Evolutionary conservation across 1,140 invertebrate genomes (phyloP).

Genomic region (Hycleus cichorii): DNA sequence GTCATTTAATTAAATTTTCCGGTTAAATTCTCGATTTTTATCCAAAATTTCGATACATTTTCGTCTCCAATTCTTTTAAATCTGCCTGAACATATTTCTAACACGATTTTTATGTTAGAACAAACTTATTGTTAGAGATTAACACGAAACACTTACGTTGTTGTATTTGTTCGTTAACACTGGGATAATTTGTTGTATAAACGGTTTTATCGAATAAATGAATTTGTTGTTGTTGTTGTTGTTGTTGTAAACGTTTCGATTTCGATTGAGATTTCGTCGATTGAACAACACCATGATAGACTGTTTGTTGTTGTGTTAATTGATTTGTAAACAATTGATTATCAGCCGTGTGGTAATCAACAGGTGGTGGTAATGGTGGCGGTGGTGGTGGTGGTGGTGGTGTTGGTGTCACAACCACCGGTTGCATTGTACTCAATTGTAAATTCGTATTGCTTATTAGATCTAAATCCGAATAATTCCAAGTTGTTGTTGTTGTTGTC

Average conservation of each 20-base stretch:
- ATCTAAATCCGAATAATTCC: slow-evolving; percentile 44
- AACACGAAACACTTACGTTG: too few relatives aligned
- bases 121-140: too few relatives aligned
- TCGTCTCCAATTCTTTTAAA: too few relatives aligned
- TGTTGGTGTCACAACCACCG: background rate
- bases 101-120: too few relatives aligned
- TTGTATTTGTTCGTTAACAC: too few relatives aligned
- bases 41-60: too few relatives aligned
- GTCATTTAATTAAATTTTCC: too few relatives aligned
- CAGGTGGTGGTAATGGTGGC: slow-evolving; percentile 6
- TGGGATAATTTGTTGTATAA: too few relatives aligned
- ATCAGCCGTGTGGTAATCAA: slow-evolving; percentile 24
- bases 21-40: too few relatives aligned
- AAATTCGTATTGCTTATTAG: slow-evolving; percentile 15
- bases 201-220: too few relatives aligned
- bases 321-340: background rate
- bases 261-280: slow-evolving; percentile 28
- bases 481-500: slow-evolving; percentile 23
- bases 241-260: background rate
- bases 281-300: slow-evolving; percentile 29
- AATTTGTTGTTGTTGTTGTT: background rate
- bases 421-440: background rate
- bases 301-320: background rate
- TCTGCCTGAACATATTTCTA: too few relatives aligned
- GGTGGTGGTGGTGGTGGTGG: slow-evolving; percentile 12